Evolutionary conservation across 2,797 vertebrate species (phyloP).

Genomic region (Myotis pilosus): DNA sequence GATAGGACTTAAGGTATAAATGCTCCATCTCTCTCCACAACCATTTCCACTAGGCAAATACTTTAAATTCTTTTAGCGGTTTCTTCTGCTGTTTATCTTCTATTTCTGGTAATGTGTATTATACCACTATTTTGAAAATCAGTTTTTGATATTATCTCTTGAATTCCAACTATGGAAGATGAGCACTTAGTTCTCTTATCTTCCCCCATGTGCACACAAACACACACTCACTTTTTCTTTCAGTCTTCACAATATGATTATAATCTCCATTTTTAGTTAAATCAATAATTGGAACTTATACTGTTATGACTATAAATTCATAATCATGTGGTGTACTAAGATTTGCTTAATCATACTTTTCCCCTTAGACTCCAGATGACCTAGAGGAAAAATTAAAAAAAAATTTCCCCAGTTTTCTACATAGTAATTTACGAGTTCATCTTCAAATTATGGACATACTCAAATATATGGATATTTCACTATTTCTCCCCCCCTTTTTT

Average conservation of each 20-base stretch:
- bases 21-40: neutral
- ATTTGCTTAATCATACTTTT: conserved; percentile 7
- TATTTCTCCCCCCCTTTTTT: neutral
- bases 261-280: neutral
- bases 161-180: neutral
- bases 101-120: conserved; percentile 27
- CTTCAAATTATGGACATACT: conserved; percentile 20
- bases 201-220: neutral
- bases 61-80: conserved; percentile 40
- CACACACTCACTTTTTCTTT: neutral
- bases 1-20: neutral
- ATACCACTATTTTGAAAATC: neutral
- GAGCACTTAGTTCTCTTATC: neutral
- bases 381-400: neutral
- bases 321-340: neutral
- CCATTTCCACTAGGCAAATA: conserved; percentile 20
- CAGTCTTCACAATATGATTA: neutral
- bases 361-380: neutral
- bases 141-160: conserved; percentile 40
- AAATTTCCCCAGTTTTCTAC: neutral
- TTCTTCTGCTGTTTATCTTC: conserved; percentile 31
- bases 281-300: neutral
- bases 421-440: conserved; percentile 25
- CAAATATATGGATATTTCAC: neutral
- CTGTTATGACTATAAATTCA: neutral